Base-by-base conservation (phyloP, 2,113 vertebrate genomes). In the Solenodon paradoxus region DNA sequence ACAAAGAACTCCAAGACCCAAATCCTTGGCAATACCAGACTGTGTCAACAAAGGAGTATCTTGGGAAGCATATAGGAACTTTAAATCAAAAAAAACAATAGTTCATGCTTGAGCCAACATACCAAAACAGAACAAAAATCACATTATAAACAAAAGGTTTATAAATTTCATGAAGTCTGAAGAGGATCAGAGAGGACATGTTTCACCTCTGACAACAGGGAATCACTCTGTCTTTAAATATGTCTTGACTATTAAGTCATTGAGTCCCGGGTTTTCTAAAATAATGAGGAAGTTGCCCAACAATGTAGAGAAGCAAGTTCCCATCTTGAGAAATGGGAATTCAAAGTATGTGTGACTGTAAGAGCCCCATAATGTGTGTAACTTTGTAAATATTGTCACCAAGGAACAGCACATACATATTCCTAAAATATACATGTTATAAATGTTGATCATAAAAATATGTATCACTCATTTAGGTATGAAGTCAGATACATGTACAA, bases 351-450 rank as follows among this genome's bases (percentile, higher is more conserved):
- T 69, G 66, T 78, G 74, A 91, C 72, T 55, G 32, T 40, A 40
- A 90, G 57, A 92, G 51, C 49, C 32, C 72, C 19, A 9, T 49
- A 61, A 81, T 53, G 9, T 47, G 30, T 72, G 11, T 49, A 55
- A 88, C 22, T 85, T 17, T 81, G 69, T 78, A 92, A 81, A 88
- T 85, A 86, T 9, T 88, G 68, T 88, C 74, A 64, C 61, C 49
- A 69, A 88, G 63, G 38, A 92, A 81, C 10, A 78, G 55, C 35
- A 80, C 51, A 79, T 9, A 68, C 24, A 19, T 38, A 78, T 30
- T 72, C 55, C 88, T 42, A 55, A 72, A 80, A 89, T 22, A 95
- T 6, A n/a, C 32, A 71, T 9, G 57, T 51, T 51, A 47, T 24
- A 81, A 79, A 92, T 77, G 63, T 66, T 51, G 53, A 69, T 40